Evolutionary conservation across 2,797 vertebrate genomes (phyloP), one percentile per base, ranked within the genome.

Genomic region (Columba guinea): DNA sequence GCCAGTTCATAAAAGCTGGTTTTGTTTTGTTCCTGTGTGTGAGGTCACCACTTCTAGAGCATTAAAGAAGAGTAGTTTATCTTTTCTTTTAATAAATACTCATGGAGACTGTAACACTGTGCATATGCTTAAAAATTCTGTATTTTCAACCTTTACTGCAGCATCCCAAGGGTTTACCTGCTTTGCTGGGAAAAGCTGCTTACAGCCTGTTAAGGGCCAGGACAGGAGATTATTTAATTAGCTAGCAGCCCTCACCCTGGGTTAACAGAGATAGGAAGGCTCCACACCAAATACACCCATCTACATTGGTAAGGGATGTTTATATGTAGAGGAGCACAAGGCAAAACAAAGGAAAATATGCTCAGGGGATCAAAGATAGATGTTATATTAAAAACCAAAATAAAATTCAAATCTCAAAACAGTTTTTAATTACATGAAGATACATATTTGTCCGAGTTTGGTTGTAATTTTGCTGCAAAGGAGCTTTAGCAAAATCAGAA

Each of bases 141-240:
- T 48, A 79, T 87, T 95, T 90, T 93, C 39, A 53, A 92, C 76
- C 37, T 82, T 84, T 81, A 74, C 51, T 79, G 68, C 48, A 81
- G 53, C 73, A 53, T 76, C 58, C 55, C 58, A 89, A 71, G 71
- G 74, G 59, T 90, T 58, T 48, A 95, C 91, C 77, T 81, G 78
- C 92, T 93, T 94, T 91, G 81, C 67, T 84, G 27, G 60, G 86
- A 90, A 96, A 97, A 97, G 93, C 93, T 91, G 89, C 96, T 96
- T 97, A 97, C 10, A 58, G 89, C 20, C 85, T 92, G 77, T 48
- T 71, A 92, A 94, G 87, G 67, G 83, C 95, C 93, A 96, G 51
- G 86, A 76, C 59, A 93, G 91, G 91, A 93, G 95, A 96, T 96
- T 95, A 96, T 68, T 95, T 94, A 91, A 95, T 96, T 93, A 96